Conservation (phyloP, 2,113 vertebrate genomes). For the Hepsetus odoe region DNA sequence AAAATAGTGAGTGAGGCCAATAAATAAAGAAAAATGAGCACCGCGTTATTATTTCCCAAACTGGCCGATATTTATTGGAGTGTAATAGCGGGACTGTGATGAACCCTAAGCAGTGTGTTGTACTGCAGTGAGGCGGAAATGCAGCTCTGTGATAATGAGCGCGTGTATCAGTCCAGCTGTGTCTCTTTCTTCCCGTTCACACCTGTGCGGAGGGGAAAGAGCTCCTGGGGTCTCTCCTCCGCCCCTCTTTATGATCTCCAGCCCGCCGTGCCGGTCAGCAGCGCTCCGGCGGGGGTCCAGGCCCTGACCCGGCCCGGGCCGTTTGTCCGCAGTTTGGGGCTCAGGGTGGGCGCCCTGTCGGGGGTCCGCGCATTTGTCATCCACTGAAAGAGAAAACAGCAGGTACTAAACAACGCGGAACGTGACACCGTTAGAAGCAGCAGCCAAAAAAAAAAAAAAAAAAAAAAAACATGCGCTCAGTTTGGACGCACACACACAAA, state of each 20-base stretch:
- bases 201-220: conserved; percentile 45
- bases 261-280: conserved; percentile 62
- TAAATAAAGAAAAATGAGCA: no score
- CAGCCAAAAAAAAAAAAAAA: no score
- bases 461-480: no score
- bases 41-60: no score
- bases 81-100: no score
- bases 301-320: conserved; percentile 44
- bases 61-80: no score
- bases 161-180: conserved; percentile 31
- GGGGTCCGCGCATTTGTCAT: conserved; percentile 60
- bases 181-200: conserved; percentile 30
- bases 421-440: conserved; percentile 52
- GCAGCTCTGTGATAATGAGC: background rate
- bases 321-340: conserved; percentile 57
- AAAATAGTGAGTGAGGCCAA: no score
- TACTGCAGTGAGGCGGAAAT: background rate
- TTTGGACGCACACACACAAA: background rate
- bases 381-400: conserved; percentile 52
- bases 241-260: conserved; percentile 68
- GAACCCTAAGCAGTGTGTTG: background rate
- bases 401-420: conserved; percentile 56
- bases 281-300: conserved; percentile 46
- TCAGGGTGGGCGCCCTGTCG: conserved; percentile 35
- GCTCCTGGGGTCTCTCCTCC: conserved; percentile 48